Base-by-base conservation (phyloP, 2,797 vertebrate genomes). In the Pogoniulus pusillus region DNA sequence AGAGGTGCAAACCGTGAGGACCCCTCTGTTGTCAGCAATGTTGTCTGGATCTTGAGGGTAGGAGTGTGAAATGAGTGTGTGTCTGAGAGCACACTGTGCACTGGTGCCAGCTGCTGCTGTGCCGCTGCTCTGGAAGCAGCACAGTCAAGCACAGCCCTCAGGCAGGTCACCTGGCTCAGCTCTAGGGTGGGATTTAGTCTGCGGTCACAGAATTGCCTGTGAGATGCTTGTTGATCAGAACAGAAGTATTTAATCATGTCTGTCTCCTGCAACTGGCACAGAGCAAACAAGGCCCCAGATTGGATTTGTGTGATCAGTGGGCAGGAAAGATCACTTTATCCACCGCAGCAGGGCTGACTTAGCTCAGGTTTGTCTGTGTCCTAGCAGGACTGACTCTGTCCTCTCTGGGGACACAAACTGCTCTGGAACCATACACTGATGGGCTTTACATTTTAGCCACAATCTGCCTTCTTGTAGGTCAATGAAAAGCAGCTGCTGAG, bases 241-340 rank as follows among this genome's bases (percentile, higher is more conserved):
- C 45, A 93, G 93, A 95, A 95, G 82, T 92, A 84, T 88, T 87
- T 85, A 84, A 88, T 94, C 87, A 47, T 49, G 17, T 59, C 85
- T 88, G 65, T 86, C 92, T 91, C 68, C 71, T 73, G 64, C 66
- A 88, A 76, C 77, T 82, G 78, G 74, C 51, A 81, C 19, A 66
- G 76, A 89, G 92, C 85, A 94, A 93, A 94, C 87, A 93, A 82
- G 73, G 73, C 34, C 89, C 70, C 82, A 93, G 47, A 91, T 81
- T 84, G 92, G 79, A 91, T 95, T 93, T 95, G 41, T 88, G 86
- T 80, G 86, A 90, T 91, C 95, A 86, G 76, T 89, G 90, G 62
- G 62, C 81, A 85, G 82, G 81, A 86, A 93, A 93, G 86, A 71
- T 29, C 68, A 68, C 89, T 92, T 94, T 68, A 93, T 93, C 74